Evolutionary conservation across 1,140 invertebrate species (phyloP).

Genomic region (Pectinophora gossypiella): DNA sequence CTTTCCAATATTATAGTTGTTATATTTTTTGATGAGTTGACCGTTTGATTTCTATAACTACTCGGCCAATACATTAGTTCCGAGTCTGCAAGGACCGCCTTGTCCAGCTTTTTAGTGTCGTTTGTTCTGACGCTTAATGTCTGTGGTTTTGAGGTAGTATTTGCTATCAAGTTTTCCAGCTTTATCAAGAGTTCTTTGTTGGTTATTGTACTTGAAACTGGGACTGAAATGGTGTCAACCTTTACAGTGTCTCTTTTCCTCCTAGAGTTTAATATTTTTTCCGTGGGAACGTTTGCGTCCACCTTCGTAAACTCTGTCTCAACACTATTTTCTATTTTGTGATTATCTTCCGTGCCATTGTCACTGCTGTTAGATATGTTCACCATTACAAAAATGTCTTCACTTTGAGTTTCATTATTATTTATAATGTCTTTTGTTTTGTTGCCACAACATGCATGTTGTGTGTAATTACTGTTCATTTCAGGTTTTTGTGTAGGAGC

Average conservation of each 20-base stretch:
- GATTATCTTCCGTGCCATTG: slow-evolving; percentile 32
- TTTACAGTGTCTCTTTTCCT: slow-evolving; percentile 35
- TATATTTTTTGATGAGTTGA: slow-evolving; percentile 34
- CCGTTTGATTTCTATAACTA: slow-evolving; percentile 18
- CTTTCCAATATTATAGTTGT: slow-evolving; percentile 39
- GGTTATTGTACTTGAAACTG: too few relatives aligned
- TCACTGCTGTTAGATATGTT: slow-evolving; percentile 35
- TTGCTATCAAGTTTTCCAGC: too few relatives aligned
- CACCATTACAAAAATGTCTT: slow-evolving; percentile 32
- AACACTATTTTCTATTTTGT: slow-evolving; percentile 50
- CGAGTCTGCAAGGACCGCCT: slow-evolving; percentile 16
- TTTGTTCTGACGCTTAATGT: not conserved
- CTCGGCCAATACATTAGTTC: slow-evolving; percentile 57
- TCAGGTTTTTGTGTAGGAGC: too few relatives aligned
- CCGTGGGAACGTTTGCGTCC: slow-evolving; percentile 17
- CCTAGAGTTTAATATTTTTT: slow-evolving; percentile 13
- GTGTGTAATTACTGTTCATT: too few relatives aligned
- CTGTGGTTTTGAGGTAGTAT: too few relatives aligned
- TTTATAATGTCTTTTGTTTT: slow-evolving; percentile 10
- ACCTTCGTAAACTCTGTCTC: slow-evolving; percentile 37
- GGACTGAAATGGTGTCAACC: too few relatives aligned
- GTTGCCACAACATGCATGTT: too few relatives aligned
- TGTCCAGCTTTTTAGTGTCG: slow-evolving; percentile 26
- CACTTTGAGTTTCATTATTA: slow-evolving; percentile 27
- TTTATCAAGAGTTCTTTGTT: too few relatives aligned